These are phyloP conservation scores for Microcebus ravelobensis DNA, from an alignment of 2,113 vertebrate species.

Conservation along the genomic window DNA sequence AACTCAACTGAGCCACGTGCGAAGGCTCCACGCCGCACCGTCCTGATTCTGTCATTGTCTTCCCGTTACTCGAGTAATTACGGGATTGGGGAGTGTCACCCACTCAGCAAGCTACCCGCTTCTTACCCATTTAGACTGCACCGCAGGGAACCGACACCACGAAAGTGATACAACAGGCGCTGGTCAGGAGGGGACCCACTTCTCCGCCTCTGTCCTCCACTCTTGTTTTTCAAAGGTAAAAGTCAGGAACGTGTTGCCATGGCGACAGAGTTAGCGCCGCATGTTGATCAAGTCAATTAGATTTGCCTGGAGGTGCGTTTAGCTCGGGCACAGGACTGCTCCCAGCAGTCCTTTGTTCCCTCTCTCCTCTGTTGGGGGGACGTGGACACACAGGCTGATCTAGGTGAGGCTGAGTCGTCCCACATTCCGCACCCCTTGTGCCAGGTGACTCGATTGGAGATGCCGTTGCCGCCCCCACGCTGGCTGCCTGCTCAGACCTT, in stretches of 20 bases:
- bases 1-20: neutral
- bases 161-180: too few relatives aligned
- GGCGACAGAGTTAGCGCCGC: neutral
- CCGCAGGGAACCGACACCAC: fast-evolving
- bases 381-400: fast-evolving
- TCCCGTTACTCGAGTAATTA: neutral
- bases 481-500: neutral
- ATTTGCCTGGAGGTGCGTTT: neutral
- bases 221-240: neutral
- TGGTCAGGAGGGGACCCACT: fast-evolving
- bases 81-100: neutral
- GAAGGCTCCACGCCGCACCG: fast-evolving
- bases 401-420: fast-evolving
- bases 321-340: fast-evolving
- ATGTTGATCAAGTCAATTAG: neutral
- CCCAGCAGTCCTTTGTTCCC: fast-evolving
- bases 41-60: fast-evolving
- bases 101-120: fast-evolving
- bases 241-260: neutral
- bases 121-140: fast-evolving
- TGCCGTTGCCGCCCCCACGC: fast-evolving
- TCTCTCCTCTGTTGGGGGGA: fast-evolving
- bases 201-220: neutral
- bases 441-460: neutral
- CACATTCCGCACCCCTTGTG: fast-evolving